Percentiles rank a stretch among this genome's conserved stretches.
Evolutionary conservation across 2,888 invertebrate genomes (phyloP).

Genomic region (Blera fallax): DNA sequence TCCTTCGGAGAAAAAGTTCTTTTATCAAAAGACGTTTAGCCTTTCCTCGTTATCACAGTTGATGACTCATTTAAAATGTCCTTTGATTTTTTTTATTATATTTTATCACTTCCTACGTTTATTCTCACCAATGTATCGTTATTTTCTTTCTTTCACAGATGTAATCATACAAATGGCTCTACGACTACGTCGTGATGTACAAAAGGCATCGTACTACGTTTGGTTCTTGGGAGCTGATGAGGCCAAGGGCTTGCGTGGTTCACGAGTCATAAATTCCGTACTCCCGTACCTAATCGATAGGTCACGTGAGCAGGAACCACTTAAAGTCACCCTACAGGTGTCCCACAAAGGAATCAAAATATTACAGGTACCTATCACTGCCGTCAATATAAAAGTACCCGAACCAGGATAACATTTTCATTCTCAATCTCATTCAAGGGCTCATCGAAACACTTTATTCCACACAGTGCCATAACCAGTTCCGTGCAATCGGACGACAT

Average conservation of each 20-base stretch:
- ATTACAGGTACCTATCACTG: conserved; percentile 85
- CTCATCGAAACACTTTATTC: conserved; percentile 95
- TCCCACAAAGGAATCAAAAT: conserved; percentile 97
- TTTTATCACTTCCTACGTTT: background rate
- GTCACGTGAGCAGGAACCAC: conserved; percentile 92
- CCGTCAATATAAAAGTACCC: background rate
- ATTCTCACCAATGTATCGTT: background rate
- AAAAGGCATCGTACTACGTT: conserved; percentile 95
- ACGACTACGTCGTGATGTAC: conserved; percentile 91
- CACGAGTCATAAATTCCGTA: conserved; percentile 92
- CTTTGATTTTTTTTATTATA: no score
- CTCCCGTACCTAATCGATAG: conserved; percentile 92
- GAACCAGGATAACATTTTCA: background rate
- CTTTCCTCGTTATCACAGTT: no score
- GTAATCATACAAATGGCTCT: conserved; percentile 85
- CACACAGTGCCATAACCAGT: conserved; percentile 95
- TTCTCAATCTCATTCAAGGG: conserved; percentile 76
- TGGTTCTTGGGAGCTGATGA: conserved; percentile 98
- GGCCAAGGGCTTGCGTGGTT: conserved; percentile 92
- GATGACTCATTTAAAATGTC: no score
- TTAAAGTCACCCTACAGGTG: conserved; percentile 95
- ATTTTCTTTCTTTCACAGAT: conserved; percentile 50
- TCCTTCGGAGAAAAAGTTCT: no score
- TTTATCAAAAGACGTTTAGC: no score
- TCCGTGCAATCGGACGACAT: conserved; percentile 95